Percentiles rank a stretch among this genome's conserved stretches.
Evolutionary conservation across 2,797 vertebrate genomes (phyloP).

Genomic region (Poeciliopsis infans): DNA sequence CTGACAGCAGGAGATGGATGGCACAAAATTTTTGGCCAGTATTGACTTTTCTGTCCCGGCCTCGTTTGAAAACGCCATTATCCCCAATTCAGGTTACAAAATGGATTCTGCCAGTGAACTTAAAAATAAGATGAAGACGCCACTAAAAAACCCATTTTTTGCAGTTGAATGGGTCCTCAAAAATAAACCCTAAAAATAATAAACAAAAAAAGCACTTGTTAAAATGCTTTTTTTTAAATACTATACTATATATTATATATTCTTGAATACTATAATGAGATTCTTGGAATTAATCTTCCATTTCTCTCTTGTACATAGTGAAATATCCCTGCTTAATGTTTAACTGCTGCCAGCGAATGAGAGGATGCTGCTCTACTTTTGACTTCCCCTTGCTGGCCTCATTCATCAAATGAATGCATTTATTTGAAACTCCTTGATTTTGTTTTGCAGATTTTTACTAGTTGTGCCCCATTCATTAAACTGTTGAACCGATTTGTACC

Average conservation of each 20-base stretch:
- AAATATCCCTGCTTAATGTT: not conserved
- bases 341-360: not conserved
- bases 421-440: not conserved
- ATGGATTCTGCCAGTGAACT: not conserved
- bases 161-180: not conserved
- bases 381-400: not conserved
- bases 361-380: not conserved
- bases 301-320: not conserved
- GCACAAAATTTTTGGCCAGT: not conserved
- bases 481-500: not conserved
- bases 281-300: not conserved
- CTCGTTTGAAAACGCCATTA: not conserved
- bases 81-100: not conserved
- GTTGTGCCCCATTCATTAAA: not conserved
- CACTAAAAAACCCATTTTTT: not conserved
- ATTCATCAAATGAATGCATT: not conserved
- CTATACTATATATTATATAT: too few species aligned
- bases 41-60: conserved; percentile 1
- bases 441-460: not conserved
- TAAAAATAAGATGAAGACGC: not conserved
- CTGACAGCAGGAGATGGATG: not conserved
- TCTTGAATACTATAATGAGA: not conserved
- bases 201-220: not conserved
- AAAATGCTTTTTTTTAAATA: too few species aligned
- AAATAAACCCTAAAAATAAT: not conserved